Base-by-base conservation (phyloP, 2,888 invertebrate species). In the Coleophora flavipennella region DNA sequence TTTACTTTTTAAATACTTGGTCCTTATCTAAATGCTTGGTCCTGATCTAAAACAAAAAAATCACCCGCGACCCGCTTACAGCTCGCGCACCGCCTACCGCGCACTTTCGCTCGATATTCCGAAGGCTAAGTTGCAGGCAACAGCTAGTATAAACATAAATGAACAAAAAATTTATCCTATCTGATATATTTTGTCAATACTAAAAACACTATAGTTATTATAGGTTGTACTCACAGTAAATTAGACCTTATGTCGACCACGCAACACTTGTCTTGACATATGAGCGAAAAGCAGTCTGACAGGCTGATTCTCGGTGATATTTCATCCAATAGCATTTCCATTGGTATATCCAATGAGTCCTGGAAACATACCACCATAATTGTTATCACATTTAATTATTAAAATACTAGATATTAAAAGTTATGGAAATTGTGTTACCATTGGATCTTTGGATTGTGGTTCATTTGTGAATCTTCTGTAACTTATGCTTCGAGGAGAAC, bases 401-500 rank as follows among this genome's bases (percentile, higher is more conserved):
- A 20, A 20, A 3, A 20, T 20, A 4, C 3, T 20, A 4, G 20
- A 20, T n/a, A 6, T 20, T 4, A 20, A 20, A 20, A 20, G 20
- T 3, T 20, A 20, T 10, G 10, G 1, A 13, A 38, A n/a, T 36
- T 9, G 70, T 69, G 70, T 69, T 59, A 81, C 83, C 81, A 79
- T 80, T 0, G 76, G 67, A 42, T 83, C 80, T 39, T 67, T 80
- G 8, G 59, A 56, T 43, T 60, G 64, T 0, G 77, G 61, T 44
- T 84, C 83, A 32, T 85, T 73, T 1, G 93, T 93, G 72, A 96
- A 92, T 60, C 92, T 89, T 42, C 97, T 87, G 65, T 91, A 92
- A 31, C 94, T 93, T 36, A 96, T 92, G 74, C 97, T 97, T 48
- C 90, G 89, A 0, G 97, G 97, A 1, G 97, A 96, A 45, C 85